Base-by-base conservation (phyloP, 2,797 vertebrate genomes). In the Nyctibius grandis region DNA sequence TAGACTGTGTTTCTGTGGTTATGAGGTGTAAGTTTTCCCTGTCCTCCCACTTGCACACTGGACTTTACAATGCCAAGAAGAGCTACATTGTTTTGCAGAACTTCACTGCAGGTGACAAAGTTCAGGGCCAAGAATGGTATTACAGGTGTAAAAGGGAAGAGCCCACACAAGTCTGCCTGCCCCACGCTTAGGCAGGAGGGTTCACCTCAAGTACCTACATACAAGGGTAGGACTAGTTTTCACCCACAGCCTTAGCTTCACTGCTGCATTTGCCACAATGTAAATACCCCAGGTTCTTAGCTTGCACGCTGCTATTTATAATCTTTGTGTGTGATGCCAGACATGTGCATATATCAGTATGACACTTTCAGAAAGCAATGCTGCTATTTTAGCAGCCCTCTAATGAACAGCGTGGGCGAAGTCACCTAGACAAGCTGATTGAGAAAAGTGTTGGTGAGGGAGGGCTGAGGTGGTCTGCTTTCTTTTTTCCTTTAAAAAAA, bases 301-400 rank as follows among this genome's bases (percentile, higher is more conserved):
- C 47, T 91, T 68, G 44, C 69, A 7, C 0, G 0, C 44, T 0
- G 69, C 96, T 97, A 96, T 96, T 97, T 95, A 95, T 95, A 97
- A 88, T 90, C 85, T 79, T 94, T 68, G 68, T 82, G 68, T 82
- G 67, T 72, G 93, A 89, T 90, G 90, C 92, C 83, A 95, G 96
- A 95, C 93, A 70, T 85, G 91, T 95, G 95, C 89, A 51, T 64
- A 47, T 81, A 97, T 95, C 95, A 88, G 45, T 26, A 29, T 86
- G 91, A 95, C 88, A 86, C 89, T 95, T 93, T 50, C 56, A 47
- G 85, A 97, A 91, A 96, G 91, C 87, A 75, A 0, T 74, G 47
- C 59, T 91, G 91, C 96, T 97, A 92, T 97, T 96, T 97, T 94
- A 96, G 92, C 95, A 93, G 94, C 82, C 95, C 91, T 93, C 67